Evolutionary conservation across 2,888 invertebrate genomes (phyloP).

Genomic region (Acleris laterana): DNA sequence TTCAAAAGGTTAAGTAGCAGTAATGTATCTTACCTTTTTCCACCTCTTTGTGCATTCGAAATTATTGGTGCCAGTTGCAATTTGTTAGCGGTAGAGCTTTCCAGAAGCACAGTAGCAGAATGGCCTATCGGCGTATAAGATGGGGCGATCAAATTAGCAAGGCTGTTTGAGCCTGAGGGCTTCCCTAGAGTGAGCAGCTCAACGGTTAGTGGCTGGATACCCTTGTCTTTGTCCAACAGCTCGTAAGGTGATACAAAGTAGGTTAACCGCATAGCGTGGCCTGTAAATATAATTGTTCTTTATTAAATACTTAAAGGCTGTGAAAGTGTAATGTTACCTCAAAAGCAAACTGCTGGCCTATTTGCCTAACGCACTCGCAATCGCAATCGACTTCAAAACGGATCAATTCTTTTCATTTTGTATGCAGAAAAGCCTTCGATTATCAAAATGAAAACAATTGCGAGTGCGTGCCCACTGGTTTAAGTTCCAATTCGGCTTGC

Average conservation of each 20-base stretch:
- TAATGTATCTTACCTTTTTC: slow-evolving; percentile 91
- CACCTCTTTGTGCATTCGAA: slow-evolving; percentile 87
- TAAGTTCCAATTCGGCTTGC: no score
- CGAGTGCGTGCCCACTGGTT: no score
- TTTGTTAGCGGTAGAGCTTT: slow-evolving; percentile 94
- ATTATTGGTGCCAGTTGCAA: slow-evolving; percentile 90
- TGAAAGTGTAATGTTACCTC: no score
- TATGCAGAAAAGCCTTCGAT: no score
- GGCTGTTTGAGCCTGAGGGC: slow-evolving; percentile 61
- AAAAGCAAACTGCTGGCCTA: no score
- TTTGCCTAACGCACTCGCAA: no score
- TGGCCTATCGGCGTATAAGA: slow-evolving; percentile 89
- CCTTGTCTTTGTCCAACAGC: slow-evolving; percentile 90
- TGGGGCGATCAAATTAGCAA: slow-evolving; percentile 71
- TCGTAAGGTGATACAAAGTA: slow-evolving; percentile 98
- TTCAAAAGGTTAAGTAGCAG: no score
- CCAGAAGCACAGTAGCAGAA: slow-evolving; percentile 95
- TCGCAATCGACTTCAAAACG: no score
- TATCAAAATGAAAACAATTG: no score
- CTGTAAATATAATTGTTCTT: slow-evolving; percentile 62
- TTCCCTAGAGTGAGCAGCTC: slow-evolving; percentile 87
- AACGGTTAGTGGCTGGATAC: slow-evolving; percentile 89
- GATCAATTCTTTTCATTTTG: no score
- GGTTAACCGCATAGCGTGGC: slow-evolving; percentile 96
- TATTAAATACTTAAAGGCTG: no score